These are phyloP conservation scores for Apodemia duryi DNA, from an alignment of 2,888 invertebrate genomes.

Conservation along the genomic window DNA sequence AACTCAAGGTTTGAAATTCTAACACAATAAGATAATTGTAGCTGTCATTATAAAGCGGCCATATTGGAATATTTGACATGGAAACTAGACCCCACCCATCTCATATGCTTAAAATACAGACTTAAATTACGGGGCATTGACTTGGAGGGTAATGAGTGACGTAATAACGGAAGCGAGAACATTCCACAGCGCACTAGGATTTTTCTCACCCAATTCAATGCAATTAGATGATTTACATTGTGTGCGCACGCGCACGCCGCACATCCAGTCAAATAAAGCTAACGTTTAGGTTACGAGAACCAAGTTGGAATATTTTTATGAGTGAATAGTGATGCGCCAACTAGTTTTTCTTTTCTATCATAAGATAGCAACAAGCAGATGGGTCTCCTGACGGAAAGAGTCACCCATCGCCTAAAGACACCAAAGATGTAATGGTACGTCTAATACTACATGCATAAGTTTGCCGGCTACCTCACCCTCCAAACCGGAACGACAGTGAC, in stretches of 20 bases:
- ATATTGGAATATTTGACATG: constrained; percentile 17
- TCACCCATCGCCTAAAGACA: too few species aligned
- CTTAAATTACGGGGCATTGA: constrained; percentile 43
- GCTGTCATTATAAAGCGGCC: constrained; percentile 4
- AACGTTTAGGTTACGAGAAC: too few species aligned
- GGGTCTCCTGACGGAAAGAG: too few species aligned
- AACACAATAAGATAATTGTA: constrained; percentile 18
- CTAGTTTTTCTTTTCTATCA: too few species aligned
- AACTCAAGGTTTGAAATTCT: background rate
- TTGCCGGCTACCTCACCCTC: too few species aligned
- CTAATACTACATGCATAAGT: too few species aligned
- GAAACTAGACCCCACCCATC: constrained; percentile 28
- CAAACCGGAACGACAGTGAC: too few species aligned
- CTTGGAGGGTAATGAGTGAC: constrained; percentile 41
- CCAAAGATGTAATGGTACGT: too few species aligned
- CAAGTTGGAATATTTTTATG: too few species aligned
- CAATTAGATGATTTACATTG: constrained; percentile 56
- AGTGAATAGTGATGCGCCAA: too few species aligned
- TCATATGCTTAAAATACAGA: constrained; percentile 26
- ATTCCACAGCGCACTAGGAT: constrained; percentile 46
- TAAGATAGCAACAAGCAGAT: too few species aligned
- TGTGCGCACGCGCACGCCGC: constrained; percentile 35
- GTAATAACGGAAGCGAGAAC: constrained; percentile 46
- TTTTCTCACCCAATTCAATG: constrained; percentile 55
- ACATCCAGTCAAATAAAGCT: background rate